Percentiles rank a stretch among this genome's conserved stretches.
These are phyloP conservation scores for Heliconius aoede DNA, from an alignment of 2,888 invertebrate species.

Conservation along the genomic window DNA sequence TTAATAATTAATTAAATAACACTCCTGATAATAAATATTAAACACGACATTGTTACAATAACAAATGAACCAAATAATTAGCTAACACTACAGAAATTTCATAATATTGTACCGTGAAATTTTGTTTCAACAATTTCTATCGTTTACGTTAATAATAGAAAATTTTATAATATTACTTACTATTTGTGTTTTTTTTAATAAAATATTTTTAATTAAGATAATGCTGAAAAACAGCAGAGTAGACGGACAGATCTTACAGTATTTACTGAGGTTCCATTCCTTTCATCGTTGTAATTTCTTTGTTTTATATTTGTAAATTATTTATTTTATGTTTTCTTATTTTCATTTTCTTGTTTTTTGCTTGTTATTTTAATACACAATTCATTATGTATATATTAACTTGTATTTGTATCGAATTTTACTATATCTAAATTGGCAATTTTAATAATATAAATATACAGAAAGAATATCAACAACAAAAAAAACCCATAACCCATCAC, in stretches of 20 bases:
- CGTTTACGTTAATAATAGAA: neutral
- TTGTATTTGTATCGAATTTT: too few species aligned
- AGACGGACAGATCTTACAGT: neutral
- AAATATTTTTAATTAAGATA: neutral
- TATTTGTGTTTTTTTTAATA: neutral
- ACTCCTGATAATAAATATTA: conserved; percentile 4
- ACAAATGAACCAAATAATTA: conserved; percentile 25
- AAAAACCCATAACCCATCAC: conserved; percentile 22
- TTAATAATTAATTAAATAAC: neutral
- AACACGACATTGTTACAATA: conserved; percentile 16
- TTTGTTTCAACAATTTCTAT: neutral
- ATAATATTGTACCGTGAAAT: conserved; percentile 29
- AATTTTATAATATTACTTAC: neutral
- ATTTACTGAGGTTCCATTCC: too few species aligned
- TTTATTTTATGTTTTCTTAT: too few species aligned
- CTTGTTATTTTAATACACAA: too few species aligned
- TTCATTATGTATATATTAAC: too few species aligned
- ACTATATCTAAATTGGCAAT: neutral
- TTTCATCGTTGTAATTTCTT: too few species aligned
- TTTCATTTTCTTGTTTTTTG: too few species aligned
- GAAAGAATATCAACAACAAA: neutral
- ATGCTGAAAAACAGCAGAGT: neutral
- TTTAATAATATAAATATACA: neutral
- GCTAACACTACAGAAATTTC: conserved; percentile 32
- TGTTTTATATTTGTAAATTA: too few species aligned